Base-by-base conservation (phyloP, 2,113 vertebrate species). In the Boleophthalmus pectinirostris region DNA sequence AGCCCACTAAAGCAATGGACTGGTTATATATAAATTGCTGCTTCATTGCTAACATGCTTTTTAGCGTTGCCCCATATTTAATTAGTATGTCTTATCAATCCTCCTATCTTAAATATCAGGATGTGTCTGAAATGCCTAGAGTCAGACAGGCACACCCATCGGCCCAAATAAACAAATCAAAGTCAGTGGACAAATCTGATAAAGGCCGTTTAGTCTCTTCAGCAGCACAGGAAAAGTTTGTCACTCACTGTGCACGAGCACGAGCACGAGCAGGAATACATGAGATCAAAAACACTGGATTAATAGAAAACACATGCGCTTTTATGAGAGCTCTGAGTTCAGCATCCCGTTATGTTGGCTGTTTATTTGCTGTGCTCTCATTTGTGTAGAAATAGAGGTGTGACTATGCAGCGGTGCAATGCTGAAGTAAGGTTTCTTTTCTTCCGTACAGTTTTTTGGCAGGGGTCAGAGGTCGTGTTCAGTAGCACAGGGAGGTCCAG, bases 271-370 rank as follows among this genome's bases (percentile, higher is more conserved):
- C 14, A 54, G 29, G 13, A 25, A 58, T 58, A 58, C 56, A 56
- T 43, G 38, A 18, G 23, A 14, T 45, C 33, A 10, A 53, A 73
- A 81, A 79, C 69, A 69, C 20, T 68, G 56, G 60, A 46, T 72
- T 83, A 64, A 87, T 75, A 56, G 35, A 49, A 81, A 91, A 79
- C 85, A 87, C 21, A 10, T 87, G 85, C 3, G 51, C 12, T 57
- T 33, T 23, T 20, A 13, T 29, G 69, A 58, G 68, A n/a, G 25
- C 60, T 33, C 72, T 18, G 21, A 8, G 11, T 45, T 74, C 33
- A 58, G 56, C 56, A 58, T 57, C 23, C 9, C 66, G 33, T 66
- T 38, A n/a, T 66, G 65, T 66, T 23, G n/a, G 21, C 23, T 46
- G 11, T 56, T 0, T 49, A 25, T 20, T 64, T 45, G 72, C 43